These are phyloP conservation scores for Acanthaster planci DNA, from an alignment of 35 echinoderm and acorn worm species.

Conservation along the genomic window DNA sequence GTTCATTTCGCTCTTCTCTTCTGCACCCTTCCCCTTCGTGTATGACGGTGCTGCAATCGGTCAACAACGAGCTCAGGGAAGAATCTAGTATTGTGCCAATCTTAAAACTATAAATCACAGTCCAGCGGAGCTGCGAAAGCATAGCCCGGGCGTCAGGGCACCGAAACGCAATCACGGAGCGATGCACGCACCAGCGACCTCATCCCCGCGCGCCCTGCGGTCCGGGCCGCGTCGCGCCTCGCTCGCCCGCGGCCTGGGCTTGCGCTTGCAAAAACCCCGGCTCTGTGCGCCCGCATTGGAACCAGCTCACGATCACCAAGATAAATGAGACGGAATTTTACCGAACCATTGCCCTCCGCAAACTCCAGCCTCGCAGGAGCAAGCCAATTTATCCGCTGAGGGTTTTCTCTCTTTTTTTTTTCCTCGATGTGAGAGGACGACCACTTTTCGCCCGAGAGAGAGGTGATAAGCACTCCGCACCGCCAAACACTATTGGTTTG, in stretches of 20 bases:
- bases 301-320: constrained; percentile 14
- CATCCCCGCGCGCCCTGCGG: not conserved
- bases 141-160: too few species aligned
- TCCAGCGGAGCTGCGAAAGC: too few species aligned
- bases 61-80: too few species aligned
- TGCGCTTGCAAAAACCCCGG: not conserved
- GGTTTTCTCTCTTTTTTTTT: too few species aligned
- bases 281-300: constrained; percentile 16
- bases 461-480: not conserved
- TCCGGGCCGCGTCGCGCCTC: not conserved
- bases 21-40: too few species aligned
- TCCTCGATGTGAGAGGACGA: not conserved
- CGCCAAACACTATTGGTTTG: constrained; percentile 5
- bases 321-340: constrained; percentile 27
- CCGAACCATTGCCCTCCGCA: constrained; percentile 18
- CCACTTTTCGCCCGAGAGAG: not conserved
- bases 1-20: too few species aligned
- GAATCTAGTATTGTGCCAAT: too few species aligned
- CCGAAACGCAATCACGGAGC: not conserved
- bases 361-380: not conserved
- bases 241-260: too few species aligned
- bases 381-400: constrained; percentile 1
- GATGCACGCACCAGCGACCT: constrained; percentile 1
- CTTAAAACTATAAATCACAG: too few species aligned
- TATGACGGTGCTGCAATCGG: too few species aligned